A percentile compares a stretch with the other conserved stretches of the same genome.
These are phyloP conservation scores for Collichthys lucidus DNA, from an alignment of 2,113 vertebrate genomes.

Conservation along the genomic window DNA sequence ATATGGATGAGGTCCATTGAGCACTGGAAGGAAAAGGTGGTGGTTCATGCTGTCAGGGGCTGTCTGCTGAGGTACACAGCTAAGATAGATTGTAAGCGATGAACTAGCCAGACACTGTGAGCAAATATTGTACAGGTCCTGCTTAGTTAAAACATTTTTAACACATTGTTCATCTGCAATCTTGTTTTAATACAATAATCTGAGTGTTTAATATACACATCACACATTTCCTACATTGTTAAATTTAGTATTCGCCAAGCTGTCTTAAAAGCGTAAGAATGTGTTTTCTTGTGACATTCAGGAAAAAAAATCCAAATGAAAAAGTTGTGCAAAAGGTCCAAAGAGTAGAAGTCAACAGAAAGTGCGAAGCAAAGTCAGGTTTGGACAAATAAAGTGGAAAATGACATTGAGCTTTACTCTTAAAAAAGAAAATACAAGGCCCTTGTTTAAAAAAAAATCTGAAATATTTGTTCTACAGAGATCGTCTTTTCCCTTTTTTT, in stretches of 20 bases:
- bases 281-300: constrained; percentile 9
- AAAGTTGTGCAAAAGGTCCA: not conserved
- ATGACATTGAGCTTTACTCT: not conserved
- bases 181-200: not conserved
- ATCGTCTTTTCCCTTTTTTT: not conserved
- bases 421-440: too few species aligned
- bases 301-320: not conserved
- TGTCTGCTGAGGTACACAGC: constrained; percentile 11
- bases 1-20: constrained; percentile 25
- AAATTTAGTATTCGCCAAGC: constrained; percentile 9
- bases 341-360: not conserved
- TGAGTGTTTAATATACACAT: constrained; percentile 1
- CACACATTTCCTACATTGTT: constrained; percentile 3
- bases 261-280: not conserved
- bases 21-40: constrained; percentile 1
- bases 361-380: not conserved
- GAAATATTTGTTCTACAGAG: constrained; percentile 4
- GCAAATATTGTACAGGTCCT: not conserved
- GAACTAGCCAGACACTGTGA: not conserved
- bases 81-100: not conserved
- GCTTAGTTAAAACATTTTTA: not conserved
- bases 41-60: not conserved
- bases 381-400: not conserved
- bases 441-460: not conserved
- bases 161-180: not conserved